A percentile compares a stretch with the other conserved stretches of the same genome.
Evolutionary conservation across 2,797 vertebrate species (phyloP).

Genomic region (Eulemur mongoz): DNA sequence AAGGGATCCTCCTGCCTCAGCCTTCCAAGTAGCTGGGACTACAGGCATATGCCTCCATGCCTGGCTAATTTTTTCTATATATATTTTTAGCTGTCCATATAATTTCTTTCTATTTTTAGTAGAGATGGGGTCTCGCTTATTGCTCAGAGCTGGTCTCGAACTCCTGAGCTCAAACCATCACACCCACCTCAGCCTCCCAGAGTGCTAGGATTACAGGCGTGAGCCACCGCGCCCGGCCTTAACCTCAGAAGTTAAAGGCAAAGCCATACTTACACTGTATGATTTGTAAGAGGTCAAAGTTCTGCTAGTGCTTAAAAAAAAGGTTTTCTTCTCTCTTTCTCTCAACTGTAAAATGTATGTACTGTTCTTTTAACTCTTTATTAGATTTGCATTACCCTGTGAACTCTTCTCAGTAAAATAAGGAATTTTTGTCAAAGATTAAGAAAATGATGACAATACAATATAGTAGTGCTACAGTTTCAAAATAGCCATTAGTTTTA

Average conservation of each 20-base stretch:
- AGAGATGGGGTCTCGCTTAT: too few species aligned
- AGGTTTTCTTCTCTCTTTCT: neutral
- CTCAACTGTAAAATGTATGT: neutral
- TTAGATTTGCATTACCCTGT: neutral
- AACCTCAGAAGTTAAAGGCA: conserved; percentile 17
- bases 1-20: too few species aligned
- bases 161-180: too few species aligned
- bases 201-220: too few species aligned
- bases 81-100: too few species aligned
- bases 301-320: neutral
- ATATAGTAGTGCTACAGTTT: neutral
- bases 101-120: too few species aligned
- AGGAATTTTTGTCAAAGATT: neutral
- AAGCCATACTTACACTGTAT: neutral
- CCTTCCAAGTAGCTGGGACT: too few species aligned
- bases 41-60: too few species aligned
- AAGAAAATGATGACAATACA: neutral
- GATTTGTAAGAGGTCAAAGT: conserved; percentile 29
- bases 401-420: neutral
- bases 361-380: neutral
- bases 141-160: too few species aligned
- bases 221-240: neutral
- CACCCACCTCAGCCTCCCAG: too few species aligned
- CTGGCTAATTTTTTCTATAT: too few species aligned
- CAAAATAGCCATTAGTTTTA: neutral